Evolutionary conservation across 2,888 invertebrate species (phyloP).

Genomic region (Cryptocephalus primarius): DNA sequence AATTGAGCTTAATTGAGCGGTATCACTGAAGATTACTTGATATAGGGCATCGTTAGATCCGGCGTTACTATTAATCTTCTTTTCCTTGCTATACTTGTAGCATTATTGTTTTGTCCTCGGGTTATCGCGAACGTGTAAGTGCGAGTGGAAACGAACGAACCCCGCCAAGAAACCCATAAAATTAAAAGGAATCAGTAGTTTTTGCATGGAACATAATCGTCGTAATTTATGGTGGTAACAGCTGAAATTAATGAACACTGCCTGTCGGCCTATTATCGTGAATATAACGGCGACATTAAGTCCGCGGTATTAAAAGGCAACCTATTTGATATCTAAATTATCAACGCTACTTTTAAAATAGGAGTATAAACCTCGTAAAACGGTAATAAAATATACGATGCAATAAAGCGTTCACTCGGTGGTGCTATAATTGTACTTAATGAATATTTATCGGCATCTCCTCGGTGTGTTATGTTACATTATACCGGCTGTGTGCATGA

Average conservation of each 20-base stretch:
- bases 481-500: slow-evolving; percentile 30
- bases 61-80: too few species aligned
- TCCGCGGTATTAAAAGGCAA: slow-evolving; percentile 3
- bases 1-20: too few species aligned
- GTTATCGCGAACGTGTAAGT: too few species aligned
- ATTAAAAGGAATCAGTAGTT: too few species aligned
- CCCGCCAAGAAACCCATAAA: too few species aligned
- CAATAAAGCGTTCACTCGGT: slow-evolving; percentile 38
- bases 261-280: background rate
- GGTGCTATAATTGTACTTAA: slow-evolving; percentile 40
- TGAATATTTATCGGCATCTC: slow-evolving; percentile 39
- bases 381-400: slow-evolving; percentile 37
- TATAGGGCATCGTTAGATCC: too few species aligned
- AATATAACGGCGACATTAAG: background rate
- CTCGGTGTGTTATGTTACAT: slow-evolving; percentile 23
- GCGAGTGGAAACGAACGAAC: too few species aligned
- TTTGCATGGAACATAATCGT: background rate
- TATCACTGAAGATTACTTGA: too few species aligned
- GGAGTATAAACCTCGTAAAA: slow-evolving; percentile 29
- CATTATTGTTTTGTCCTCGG: too few species aligned
- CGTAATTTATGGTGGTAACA: background rate
- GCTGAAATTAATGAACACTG: background rate
- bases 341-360: slow-evolving; percentile 7
- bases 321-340: slow-evolving; percentile 12
- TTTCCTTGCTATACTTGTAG: too few species aligned